These are phyloP conservation scores for Sebastes kiyomatsui DNA, from an alignment of 2,797 vertebrate genomes.

Conservation along the genomic window DNA sequence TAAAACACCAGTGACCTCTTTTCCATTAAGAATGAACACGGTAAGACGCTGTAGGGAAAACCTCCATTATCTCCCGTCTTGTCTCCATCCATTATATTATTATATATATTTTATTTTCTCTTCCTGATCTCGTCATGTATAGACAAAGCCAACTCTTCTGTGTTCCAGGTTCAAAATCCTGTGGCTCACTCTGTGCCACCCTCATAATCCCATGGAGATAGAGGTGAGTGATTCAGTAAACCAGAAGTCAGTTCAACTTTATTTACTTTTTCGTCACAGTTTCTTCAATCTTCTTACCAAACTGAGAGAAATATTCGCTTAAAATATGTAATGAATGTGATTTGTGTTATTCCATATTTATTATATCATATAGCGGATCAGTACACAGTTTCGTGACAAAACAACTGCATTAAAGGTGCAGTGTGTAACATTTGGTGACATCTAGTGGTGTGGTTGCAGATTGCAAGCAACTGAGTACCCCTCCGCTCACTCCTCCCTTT, in stretches of 20 bases:
- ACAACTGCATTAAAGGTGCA: background rate
- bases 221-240: slow-evolving; percentile 84
- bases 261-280: background rate
- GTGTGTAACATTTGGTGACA: too few relatives aligned
- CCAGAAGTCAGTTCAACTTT: background rate
- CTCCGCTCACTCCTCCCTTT: too few relatives aligned
- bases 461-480: too few relatives aligned
- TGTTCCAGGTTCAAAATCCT: slow-evolving; percentile 89
- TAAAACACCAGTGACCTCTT: slow-evolving; percentile 18
- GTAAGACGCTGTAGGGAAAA: background rate
- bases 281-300: background rate
- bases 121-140: background rate
- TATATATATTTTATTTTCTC: too few relatives aligned
- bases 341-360: background rate
- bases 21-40: background rate
- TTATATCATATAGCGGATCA: background rate
- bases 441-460: too few relatives aligned
- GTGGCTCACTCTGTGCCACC: slow-evolving; percentile 95
- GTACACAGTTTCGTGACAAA: background rate
- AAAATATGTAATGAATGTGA: background rate
- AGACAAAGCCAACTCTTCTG: background rate
- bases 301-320: background rate
- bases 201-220: slow-evolving; percentile 92
- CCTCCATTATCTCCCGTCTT: background rate
- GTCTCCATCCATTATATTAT: background rate